A percentile compares a stretch with the other conserved stretches of the same genome.
Evolutionary conservation across 1,140 invertebrate genomes (phyloP).

Genomic region (Sweltsa coloradensis): DNA sequence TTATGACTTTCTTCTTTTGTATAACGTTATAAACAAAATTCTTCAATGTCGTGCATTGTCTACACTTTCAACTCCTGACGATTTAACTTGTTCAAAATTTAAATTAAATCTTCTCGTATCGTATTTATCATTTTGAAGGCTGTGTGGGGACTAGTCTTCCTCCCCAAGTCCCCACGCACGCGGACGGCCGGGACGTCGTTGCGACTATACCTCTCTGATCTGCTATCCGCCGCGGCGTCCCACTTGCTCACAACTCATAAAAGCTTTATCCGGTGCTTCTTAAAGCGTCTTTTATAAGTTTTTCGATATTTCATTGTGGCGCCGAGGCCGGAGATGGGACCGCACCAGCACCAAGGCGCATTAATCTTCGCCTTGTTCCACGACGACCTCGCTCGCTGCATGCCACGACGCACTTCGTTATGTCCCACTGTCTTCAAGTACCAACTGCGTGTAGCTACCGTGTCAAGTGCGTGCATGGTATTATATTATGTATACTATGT

Average conservation of each 20-base stretch:
- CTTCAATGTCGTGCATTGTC: slow-evolving; percentile 2
- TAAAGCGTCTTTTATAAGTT: slow-evolving; percentile 8
- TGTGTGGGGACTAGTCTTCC: too few relatives aligned
- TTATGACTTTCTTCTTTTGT: not conserved
- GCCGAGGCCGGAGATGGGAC: not conserved
- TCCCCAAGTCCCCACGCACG: too few relatives aligned
- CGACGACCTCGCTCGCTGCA: slow-evolving; percentile 1
- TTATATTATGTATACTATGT: too few relatives aligned
- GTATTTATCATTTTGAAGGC: slow-evolving; percentile 7
- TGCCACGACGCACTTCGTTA: too few relatives aligned
- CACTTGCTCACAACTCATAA: slow-evolving; percentile 10
- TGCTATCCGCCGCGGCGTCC: not conserved
- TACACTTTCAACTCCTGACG: not conserved
- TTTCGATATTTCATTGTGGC: slow-evolving; percentile 12
- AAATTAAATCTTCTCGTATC: slow-evolving; percentile 6
- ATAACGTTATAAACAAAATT: slow-evolving; percentile 1
- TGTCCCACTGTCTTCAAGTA: too few relatives aligned
- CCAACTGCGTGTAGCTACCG: too few relatives aligned
- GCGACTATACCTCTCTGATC: not conserved
- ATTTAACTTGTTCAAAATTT: slow-evolving; percentile 8
- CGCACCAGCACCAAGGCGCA: not conserved
- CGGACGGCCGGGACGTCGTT: too few relatives aligned
- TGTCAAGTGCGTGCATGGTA: too few relatives aligned
- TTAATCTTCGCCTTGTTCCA: slow-evolving; percentile 5
- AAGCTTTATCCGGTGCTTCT: slow-evolving; percentile 10